A percentile compares a stretch with the other conserved stretches of the same genome.
Evolutionary conservation across 2,888 invertebrate genomes (phyloP).

Genomic region (Drosophila fulvimacula): DNA sequence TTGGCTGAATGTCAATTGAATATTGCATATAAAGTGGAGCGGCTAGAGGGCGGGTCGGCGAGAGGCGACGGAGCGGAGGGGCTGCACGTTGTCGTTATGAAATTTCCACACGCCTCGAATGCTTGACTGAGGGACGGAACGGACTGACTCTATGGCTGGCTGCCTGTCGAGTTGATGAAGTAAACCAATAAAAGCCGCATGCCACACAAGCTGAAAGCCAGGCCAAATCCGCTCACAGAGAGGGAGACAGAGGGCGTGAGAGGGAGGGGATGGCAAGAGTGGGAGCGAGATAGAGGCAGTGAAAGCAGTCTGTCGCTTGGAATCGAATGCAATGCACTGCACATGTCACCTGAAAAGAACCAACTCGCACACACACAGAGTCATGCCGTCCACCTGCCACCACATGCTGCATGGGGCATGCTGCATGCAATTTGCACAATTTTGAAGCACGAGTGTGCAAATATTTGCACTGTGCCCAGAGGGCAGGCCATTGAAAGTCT

Average conservation of each 20-base stretch:
- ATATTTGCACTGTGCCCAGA: conserved; percentile 56
- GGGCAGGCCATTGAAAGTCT: conserved; percentile 57
- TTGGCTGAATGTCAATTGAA: conserved; percentile 79
- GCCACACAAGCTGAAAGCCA: conserved; percentile 73
- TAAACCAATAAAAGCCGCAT: conserved; percentile 80
- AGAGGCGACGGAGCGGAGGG: neutral
- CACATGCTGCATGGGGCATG: conserved; percentile 63
- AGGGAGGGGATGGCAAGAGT: neutral
- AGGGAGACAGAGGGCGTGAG: neutral
- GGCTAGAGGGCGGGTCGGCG: neutral
- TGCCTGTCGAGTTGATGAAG: conserved; percentile 78
- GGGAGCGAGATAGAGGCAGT: neutral
- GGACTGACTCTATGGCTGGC: conserved; percentile 39
- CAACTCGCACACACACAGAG: conserved; percentile 1
- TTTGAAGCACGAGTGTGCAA: conserved; percentile 78
- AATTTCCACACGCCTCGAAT: conserved; percentile 75
- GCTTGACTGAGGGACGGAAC: conserved; percentile 46
- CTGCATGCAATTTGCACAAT: conserved; percentile 80
- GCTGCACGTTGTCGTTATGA: conserved; percentile 68
- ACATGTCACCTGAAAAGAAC: conserved; percentile 72
- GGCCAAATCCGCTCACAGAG: conserved; percentile 62
- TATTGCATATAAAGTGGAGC: conserved; percentile 72
- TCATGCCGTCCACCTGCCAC: conserved; percentile 12
- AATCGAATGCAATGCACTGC: conserved; percentile 62
- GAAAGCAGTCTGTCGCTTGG: conserved; percentile 36